Percentiles rank a stretch among this genome's conserved stretches.
Conservation (phyloP, 2,113 vertebrate species). For the Propithecus coquereli region DNA sequence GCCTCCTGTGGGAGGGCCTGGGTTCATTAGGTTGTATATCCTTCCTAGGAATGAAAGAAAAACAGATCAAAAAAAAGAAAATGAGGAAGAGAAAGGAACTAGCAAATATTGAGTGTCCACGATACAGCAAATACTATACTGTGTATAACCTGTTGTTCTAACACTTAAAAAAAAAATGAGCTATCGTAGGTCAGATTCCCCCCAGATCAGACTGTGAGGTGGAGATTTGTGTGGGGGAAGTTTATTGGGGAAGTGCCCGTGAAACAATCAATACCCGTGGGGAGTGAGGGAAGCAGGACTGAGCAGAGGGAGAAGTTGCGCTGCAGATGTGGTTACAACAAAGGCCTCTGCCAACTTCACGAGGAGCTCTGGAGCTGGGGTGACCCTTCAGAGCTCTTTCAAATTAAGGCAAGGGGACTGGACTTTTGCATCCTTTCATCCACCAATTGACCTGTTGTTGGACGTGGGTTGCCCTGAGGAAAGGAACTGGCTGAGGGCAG, state of each 20-base stretch:
- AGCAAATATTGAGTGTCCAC: background rate
- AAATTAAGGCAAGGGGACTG: background rate
- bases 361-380: background rate
- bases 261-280: background rate
- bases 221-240: background rate
- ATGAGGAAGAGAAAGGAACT: background rate
- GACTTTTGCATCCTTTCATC: background rate
- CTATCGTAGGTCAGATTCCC: background rate
- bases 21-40: background rate
- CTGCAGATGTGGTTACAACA: background rate
- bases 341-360: background rate
- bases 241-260: background rate
- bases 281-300: background rate
- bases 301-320: background rate
- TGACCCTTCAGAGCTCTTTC: background rate
- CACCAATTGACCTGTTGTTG: background rate
- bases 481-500: background rate
- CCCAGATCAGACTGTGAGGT: background rate
- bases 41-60: conserved; percentile 32
- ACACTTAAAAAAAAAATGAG: background rate
- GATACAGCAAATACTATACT: background rate
- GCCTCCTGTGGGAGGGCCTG: background rate
- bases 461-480: background rate
- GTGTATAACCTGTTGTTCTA: background rate
- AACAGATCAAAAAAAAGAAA: background rate